Conservation (phyloP, 2,888 invertebrate genomes). For the Thalpophila matura region DNA sequence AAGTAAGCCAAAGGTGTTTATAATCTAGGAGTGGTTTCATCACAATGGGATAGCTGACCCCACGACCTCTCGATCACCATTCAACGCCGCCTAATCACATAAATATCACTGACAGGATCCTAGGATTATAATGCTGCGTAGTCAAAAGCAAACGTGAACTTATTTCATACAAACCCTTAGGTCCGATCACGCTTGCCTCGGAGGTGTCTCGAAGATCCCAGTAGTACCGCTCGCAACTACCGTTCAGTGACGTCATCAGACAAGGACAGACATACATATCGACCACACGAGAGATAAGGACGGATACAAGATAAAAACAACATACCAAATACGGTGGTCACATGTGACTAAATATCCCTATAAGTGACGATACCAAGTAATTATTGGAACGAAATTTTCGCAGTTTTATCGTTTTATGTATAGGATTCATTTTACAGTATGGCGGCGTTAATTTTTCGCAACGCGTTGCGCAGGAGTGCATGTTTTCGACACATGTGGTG, state of each 20-base stretch:
- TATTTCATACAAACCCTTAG: conserved; percentile 39
- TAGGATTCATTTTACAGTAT: conserved; percentile 67
- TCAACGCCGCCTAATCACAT: conserved; percentile 33
- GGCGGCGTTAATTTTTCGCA: conserved; percentile 44
- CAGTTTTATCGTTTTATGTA: conserved; percentile 71
- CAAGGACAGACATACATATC: conserved; percentile 68
- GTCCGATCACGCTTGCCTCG: conserved; percentile 53
- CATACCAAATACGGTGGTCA: conserved; percentile 88
- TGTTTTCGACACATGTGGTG: conserved; percentile 78
- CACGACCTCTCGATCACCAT: conserved; percentile 48
- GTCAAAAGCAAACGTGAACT: conserved; percentile 15
- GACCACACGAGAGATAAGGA: conserved; percentile 65
- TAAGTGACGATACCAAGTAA: conserved; percentile 73
- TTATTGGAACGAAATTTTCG: conserved; percentile 75
- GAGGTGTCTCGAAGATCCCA: conserved; percentile 65
- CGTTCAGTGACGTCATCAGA: conserved; percentile 84
- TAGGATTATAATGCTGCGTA: conserved; percentile 12
- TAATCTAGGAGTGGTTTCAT: conserved; percentile 26
- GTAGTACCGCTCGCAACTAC: conserved; percentile 73
- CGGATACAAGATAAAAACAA: conserved; percentile 79
- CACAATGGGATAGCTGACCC: conserved; percentile 41
- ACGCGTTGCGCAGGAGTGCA: conserved; percentile 69
- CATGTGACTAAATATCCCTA: conserved; percentile 86
- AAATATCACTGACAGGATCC: conserved; percentile 24
- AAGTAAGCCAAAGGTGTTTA: conserved; percentile 1